Base-by-base conservation (phyloP, 2,797 vertebrate genomes). In the Phataginus tetradactyla region DNA sequence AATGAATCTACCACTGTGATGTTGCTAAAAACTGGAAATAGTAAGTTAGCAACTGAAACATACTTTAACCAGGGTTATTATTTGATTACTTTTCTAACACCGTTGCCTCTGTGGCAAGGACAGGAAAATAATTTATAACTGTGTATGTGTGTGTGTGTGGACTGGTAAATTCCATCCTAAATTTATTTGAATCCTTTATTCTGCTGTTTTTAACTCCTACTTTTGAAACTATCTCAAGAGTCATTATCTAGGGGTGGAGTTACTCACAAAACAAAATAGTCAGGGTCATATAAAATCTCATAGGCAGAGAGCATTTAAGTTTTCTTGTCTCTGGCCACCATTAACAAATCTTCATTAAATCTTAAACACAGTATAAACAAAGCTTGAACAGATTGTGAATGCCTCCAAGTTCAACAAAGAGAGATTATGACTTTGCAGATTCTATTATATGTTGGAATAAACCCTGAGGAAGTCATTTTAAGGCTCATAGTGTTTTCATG, bases 281-380 rank as follows among this genome's bases (percentile, higher is more conserved):
- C 81, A 95, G 96, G 94, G 89, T 94, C 71, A 93, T 90, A 97
- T 95, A 96, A 94, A 94, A 97, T 94, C 93, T 96, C 84, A 95
- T 88, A 96, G 87, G 88, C 80, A 96, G 72, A 92, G 66, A 94
- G 25, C 42, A 1, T 96, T 97, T 91, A 95, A 69, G 39, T 96
- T 97, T 97, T 89, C 81, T 94, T 93, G 72, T 97, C 89, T 96
- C 85, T 91, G 66, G 91, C 57, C 94, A 90, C 94, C 18, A 32
- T 86, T 96, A 96, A 96, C 89, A 97, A 94, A 95, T 97, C 93
- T 97, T 97, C 96, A 97, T 98, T 98, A 97, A 97, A 94, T 97
- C 96, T 97, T 97, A 97, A 97, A 93, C 75, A 93, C 89, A 97
- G 75, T 32, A 94, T 96, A 96, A 97, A 96, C 94, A 97, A 96